Conservation (phyloP, 1,140 invertebrate species). For the Akabosia matsudoensis region DNA sequence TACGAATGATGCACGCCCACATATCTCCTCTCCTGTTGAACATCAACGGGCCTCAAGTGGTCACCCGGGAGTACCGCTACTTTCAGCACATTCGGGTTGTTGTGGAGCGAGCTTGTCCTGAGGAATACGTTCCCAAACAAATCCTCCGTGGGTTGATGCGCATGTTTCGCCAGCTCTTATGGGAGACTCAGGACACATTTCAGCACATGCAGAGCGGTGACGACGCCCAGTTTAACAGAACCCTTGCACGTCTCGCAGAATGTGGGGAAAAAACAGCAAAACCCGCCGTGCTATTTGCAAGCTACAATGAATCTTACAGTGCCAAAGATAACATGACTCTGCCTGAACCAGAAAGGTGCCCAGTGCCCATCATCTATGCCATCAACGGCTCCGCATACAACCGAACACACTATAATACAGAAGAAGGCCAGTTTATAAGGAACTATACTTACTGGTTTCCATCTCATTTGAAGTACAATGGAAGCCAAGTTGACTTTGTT, state of each 20-base stretch:
- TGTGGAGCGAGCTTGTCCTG: conserved; percentile 2
- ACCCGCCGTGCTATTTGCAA: not conserved
- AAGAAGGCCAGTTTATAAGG: not conserved
- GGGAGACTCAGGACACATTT: not conserved
- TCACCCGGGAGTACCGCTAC: conserved; percentile 1
- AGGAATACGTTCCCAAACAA: not conserved
- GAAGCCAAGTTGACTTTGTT: not conserved
- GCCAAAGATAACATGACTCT: not conserved
- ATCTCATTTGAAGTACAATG: not conserved
- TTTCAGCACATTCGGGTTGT: not conserved
- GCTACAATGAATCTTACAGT: not conserved
- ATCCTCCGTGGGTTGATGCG: not conserved
- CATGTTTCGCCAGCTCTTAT: conserved; percentile 12
- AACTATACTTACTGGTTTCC: not conserved
- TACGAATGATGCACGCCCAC: conserved; percentile 22
- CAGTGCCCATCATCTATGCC: not conserved
- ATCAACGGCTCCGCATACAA: not conserved
- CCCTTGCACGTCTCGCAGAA: not conserved
- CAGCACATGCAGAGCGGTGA: not conserved
- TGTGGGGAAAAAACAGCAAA: not conserved
- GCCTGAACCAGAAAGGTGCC: not conserved
- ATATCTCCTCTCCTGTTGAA: conserved; percentile 11
- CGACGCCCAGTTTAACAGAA: not conserved
- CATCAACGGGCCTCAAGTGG: not conserved
- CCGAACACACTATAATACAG: not conserved